Evolutionary conservation across 2,797 vertebrate species (phyloP), one percentile per base, ranked within the genome.

Genomic region (Phalanger gymnotis): DNA sequence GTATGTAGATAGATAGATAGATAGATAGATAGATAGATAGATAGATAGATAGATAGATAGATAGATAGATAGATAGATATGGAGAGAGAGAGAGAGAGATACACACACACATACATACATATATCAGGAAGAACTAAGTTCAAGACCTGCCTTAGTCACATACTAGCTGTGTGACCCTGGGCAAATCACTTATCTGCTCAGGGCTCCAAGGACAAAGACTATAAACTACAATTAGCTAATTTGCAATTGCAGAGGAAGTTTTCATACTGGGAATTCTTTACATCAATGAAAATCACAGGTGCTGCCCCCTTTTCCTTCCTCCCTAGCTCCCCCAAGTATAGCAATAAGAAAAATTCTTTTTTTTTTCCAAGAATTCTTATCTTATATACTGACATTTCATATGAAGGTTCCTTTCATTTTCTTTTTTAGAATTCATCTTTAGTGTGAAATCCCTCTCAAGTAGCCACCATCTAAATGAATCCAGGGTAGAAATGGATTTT

Each of bases 381-480:
- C 95, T 93, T n/a, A 58, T 53, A 1, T 34, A 5, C 9, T 58
- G 53, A 53, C 53, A 58, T 51, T 93, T 25, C 14, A 93, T 54
- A 87, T 12, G 61, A 93, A 56, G 92, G 28, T 30, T 93, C 4
- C 40, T 93, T 9, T 66, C 55, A 94, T 58, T 93, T 92, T 56
- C 34, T 61, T 34, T 27, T 92, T 93, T 51, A 4, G 57, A 90
- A 47, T 81, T 91, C 90, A 54, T 53, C 90, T 94, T 66, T 47
- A 61, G 56, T 53, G 61, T 94, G n/a, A 92, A 91, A 66, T 51
- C 6, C 92, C 31, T 54, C n/a, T 57, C 25, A 81, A 95, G 5
- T 25, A n/a, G 5, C 2, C 90, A 54, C 89, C 53, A 47, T 92
- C 90, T 73, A 94, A 93, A 51, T 54, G 55, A 95, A 95, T 25